These are phyloP conservation scores for Myripristis jacobus DNA, from an alignment of 2,797 vertebrate genomes.

Conservation along the genomic window DNA sequence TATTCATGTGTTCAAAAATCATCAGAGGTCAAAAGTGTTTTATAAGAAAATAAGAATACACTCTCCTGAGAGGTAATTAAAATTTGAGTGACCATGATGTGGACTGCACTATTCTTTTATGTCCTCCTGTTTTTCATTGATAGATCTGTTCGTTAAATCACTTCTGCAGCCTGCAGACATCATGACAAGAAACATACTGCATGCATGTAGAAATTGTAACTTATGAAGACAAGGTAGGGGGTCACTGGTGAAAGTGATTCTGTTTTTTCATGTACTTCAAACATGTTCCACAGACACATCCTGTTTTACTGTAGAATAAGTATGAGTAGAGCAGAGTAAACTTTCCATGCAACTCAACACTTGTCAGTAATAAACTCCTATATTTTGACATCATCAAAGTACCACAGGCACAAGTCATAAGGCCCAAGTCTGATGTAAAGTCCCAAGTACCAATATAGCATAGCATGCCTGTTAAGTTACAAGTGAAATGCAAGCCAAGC, in stretches of 20 bases:
- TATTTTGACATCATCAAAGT: conserved; percentile 1
- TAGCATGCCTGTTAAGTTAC: not conserved
- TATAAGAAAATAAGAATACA: conserved; percentile 66
- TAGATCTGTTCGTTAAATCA: conserved; percentile 77
- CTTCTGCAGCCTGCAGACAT: conserved; percentile 65
- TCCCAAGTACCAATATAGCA: not conserved
- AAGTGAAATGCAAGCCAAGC: not conserved
- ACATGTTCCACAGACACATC: conserved; percentile 30
- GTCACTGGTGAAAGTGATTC: conserved; percentile 40
- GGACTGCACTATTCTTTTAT: conserved; percentile 67
- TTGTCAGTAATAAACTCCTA: not conserved
- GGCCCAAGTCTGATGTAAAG: not conserved
- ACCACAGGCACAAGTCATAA: not conserved
- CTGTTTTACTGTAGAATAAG: not conserved
- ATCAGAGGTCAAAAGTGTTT: conserved; percentile 67
- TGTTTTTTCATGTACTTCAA: conserved; percentile 41
- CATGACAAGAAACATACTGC: conserved; percentile 37
- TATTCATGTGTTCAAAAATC: conserved; percentile 53
- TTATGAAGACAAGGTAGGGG: conserved; percentile 16
- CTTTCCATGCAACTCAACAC: not conserved
- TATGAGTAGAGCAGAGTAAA: no score
- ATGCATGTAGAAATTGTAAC: not conserved
- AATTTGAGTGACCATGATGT: conserved; percentile 64
- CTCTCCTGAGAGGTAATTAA: conserved; percentile 81
- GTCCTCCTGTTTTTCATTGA: conserved; percentile 59